These are phyloP conservation scores for Microcebus griseorufus DNA, from an alignment of 2,113 vertebrate species.

Conservation along the genomic window DNA sequence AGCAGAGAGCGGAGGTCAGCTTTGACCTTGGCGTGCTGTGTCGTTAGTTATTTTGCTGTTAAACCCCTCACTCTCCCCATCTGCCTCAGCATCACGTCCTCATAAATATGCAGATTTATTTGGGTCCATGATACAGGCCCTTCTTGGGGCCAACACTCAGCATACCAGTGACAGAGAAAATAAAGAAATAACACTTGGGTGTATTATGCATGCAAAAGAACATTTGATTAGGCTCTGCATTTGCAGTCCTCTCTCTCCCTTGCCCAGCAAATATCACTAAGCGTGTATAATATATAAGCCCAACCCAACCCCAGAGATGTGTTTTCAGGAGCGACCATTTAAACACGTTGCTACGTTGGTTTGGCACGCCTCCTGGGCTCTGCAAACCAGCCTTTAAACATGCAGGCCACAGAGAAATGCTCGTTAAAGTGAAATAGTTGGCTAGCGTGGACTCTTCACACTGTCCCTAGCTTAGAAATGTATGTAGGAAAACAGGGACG, in stretches of 20 bases:
- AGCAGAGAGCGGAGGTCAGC: neutral
- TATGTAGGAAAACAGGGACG: neutral
- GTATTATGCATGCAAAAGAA: neutral
- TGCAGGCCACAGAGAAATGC: neutral
- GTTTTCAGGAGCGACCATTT: neutral
- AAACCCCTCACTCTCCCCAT: neutral
- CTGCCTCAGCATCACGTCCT: neutral
- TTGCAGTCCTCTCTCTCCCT: neutral
- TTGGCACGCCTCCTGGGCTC: neutral
- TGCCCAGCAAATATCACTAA: neutral
- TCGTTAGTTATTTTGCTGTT: neutral
- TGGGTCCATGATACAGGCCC: neutral
- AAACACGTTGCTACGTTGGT: accelerated
- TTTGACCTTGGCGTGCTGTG: neutral
- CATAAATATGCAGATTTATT: neutral
- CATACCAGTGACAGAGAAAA: neutral
- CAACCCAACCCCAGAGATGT: neutral
- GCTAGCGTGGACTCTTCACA: neutral
- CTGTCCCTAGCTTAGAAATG: neutral
- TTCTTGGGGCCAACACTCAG: neutral
- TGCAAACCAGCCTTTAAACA: neutral
- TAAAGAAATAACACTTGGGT: neutral
- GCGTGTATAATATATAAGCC: neutral
- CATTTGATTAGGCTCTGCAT: neutral
- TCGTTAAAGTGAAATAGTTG: neutral